phyloP scores from a whole-genome alignment of 2,113 vertebrate genomes.

The Mormyrus lacerda region DNA sequence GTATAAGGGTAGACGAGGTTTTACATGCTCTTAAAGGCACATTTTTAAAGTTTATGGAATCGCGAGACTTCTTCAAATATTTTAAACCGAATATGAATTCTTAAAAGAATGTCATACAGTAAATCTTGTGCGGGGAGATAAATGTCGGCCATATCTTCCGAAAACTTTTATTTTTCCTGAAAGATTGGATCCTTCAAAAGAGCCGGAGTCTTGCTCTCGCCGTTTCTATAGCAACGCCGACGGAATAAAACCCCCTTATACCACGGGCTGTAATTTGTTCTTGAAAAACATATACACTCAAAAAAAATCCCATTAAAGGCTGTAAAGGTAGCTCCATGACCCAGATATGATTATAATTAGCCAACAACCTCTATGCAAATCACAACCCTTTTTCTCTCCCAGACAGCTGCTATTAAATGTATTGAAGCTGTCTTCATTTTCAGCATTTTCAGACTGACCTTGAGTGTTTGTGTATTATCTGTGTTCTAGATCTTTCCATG shows the following conservation, averaged over 20 bases:
- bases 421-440: background rate
- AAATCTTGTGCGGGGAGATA: background rate
- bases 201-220: background rate
- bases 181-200: slow-evolving; percentile 15
- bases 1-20: background rate
- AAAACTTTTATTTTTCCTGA: slow-evolving; percentile 2
- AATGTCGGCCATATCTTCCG: background rate
- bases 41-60: background rate
- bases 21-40: background rate
- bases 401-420: background rate
- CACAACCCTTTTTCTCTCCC: background rate
- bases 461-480: background rate
- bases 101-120: background rate
- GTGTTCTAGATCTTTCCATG: background rate
- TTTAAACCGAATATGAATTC: background rate
- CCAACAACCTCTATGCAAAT: slow-evolving; percentile 1
- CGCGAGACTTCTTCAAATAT: background rate
- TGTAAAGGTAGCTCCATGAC: slow-evolving; percentile 2
- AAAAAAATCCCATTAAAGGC: background rate
- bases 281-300: slow-evolving; percentile 3
- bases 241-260: background rate
- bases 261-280: slow-evolving; percentile 6
- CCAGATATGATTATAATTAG: slow-evolving; percentile 17
- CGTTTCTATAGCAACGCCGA: slow-evolving; percentile 21
- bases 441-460: background rate